These are phyloP conservation scores for Rapana venosa DNA, from an alignment of 2,888 invertebrate genomes.

Conservation along the genomic window DNA sequence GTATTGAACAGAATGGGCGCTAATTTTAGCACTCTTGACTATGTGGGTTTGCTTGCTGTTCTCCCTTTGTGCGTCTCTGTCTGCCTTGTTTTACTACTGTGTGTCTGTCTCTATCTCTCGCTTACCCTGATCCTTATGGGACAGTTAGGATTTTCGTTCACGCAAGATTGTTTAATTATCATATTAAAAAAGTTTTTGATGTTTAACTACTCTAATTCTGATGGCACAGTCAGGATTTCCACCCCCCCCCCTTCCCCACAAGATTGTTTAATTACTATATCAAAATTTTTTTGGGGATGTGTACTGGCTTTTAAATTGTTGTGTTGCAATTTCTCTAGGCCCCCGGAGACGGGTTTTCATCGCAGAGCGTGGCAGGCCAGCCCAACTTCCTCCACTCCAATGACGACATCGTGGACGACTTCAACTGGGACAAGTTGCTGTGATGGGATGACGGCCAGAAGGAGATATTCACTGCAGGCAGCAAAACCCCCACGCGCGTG, in stretches of 20 bases:
- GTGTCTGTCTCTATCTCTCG: not conserved
- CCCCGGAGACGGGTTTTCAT: slow-evolving; percentile 27
- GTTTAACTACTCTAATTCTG: not conserved
- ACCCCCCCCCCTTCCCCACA: not conserved
- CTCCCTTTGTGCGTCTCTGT: not conserved
- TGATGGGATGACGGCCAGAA: slow-evolving; percentile 48
- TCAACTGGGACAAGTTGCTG: slow-evolving; percentile 77
- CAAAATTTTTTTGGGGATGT: not conserved
- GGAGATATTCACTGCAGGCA: slow-evolving; percentile 25
- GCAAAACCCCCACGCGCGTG: not conserved
- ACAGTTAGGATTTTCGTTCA: not conserved
- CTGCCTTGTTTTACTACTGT: not conserved
- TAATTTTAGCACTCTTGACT: no score
- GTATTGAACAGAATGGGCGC: no score
- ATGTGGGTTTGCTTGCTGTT: no score
- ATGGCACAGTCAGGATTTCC: not conserved
- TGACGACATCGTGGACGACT: slow-evolving; percentile 74
- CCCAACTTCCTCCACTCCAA: slow-evolving; percentile 52
- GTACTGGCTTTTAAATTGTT: not conserved
- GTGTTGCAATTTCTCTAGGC: not conserved
- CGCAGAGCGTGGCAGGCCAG: slow-evolving; percentile 32
- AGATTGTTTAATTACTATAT: not conserved
- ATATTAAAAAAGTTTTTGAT: no score
- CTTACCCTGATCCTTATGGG: not conserved
- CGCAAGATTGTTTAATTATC: not conserved